Evolutionary conservation across 2,888 invertebrate genomes (phyloP).

Genomic region (Himalopsyche japonica): DNA sequence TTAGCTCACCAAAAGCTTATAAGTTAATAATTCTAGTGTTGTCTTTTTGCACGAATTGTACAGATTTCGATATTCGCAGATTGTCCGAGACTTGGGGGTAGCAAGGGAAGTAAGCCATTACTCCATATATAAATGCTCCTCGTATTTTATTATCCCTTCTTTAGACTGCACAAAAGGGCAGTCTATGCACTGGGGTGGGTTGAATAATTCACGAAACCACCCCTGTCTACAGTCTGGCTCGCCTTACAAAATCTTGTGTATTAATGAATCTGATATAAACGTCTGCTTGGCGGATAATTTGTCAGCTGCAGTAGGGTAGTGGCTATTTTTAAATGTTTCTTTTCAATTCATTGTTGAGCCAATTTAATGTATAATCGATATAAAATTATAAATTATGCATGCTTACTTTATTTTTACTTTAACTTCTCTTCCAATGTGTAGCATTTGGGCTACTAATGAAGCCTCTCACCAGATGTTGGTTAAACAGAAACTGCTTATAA

Average conservation of each 20-base stretch:
- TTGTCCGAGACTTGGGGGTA: not conserved
- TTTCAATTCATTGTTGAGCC: no score
- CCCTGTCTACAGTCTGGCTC: not conserved
- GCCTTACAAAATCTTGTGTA: not conserved
- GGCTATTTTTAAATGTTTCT: no score
- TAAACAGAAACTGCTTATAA: no score
- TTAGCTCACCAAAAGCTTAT: no score
- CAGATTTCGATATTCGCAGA: not conserved
- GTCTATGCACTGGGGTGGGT: not conserved
- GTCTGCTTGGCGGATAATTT: not conserved
- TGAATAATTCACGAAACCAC: not conserved
- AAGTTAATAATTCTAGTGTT: no score
- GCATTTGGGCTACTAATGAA: no score
- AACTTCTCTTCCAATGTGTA: no score
- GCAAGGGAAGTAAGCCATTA: not conserved
- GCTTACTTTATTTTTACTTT: no score
- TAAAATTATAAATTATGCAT: no score
- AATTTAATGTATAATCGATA: no score
- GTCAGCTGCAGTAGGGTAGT: no score
- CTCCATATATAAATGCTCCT: not conserved
- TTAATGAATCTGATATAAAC: not conserved
- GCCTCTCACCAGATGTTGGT: no score
- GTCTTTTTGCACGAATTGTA: not conserved
- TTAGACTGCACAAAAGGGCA: not conserved
- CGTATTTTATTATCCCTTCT: not conserved